Evolutionary conservation across 1,140 invertebrate species (phyloP).

Genomic region (Zaprionus inermis): DNA sequence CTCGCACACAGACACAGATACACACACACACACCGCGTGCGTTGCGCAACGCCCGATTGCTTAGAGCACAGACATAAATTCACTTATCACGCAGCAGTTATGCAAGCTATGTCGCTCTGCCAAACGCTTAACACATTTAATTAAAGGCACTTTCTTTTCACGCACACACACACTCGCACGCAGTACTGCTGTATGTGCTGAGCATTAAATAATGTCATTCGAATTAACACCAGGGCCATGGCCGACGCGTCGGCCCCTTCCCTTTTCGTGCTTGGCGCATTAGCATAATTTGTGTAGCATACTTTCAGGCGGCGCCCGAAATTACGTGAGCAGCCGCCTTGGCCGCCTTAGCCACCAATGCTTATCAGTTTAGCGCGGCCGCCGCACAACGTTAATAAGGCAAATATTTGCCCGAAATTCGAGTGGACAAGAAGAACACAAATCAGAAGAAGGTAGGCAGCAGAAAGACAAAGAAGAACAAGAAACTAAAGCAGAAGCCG

Average conservation of each 20-base stretch:
- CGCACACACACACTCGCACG: conserved; percentile 29
- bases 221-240: conserved; percentile 65
- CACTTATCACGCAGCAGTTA: conserved; percentile 57
- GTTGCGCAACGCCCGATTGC: conserved; percentile 39
- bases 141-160: conserved; percentile 78
- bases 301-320: conserved; percentile 49
- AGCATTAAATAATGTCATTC: conserved; percentile 80
- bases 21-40: conserved; percentile 3
- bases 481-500: not conserved
- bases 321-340: conserved; percentile 36
- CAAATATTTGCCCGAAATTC: conserved; percentile 68
- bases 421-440: conserved; percentile 41
- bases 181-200: conserved; percentile 56
- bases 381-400: conserved; percentile 63
- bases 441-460: conserved; percentile 21
- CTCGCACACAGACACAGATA: conserved; percentile 14
- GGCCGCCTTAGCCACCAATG: conserved; percentile 15
- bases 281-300: conserved; percentile 72
- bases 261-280: conserved; percentile 32
- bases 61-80: conserved; percentile 33
- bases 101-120: conserved; percentile 51
- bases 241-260: not conserved
- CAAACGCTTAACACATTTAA: conserved; percentile 66
- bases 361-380: conserved; percentile 44
- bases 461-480: not conserved